Evolutionary conservation across 1,140 invertebrate species (phyloP).

Genomic region (Palaemon carinicauda): DNA sequence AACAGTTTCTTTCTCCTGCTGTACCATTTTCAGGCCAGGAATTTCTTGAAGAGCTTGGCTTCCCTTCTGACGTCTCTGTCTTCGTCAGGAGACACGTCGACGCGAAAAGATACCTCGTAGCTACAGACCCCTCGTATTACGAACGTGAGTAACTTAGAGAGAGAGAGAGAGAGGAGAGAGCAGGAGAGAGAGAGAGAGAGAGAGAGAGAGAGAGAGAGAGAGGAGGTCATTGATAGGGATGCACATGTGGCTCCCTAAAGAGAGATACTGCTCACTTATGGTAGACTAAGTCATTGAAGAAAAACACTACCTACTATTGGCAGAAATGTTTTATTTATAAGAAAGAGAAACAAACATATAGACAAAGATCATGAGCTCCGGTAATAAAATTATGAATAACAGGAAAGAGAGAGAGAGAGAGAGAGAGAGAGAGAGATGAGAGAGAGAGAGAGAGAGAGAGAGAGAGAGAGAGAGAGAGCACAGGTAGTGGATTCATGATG

Average conservation of each 20-base stretch:
- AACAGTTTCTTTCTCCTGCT: no score
- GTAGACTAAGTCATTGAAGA: no score
- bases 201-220: neutral
- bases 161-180: neutral
- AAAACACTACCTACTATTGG: no score
- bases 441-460: no score
- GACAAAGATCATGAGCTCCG: no score
- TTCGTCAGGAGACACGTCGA: slow-evolving; percentile 41
- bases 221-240: no score
- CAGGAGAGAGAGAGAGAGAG: slow-evolving; percentile 5
- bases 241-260: no score
- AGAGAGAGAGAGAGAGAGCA: neutral
- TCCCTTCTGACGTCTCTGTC: slow-evolving; percentile 10
- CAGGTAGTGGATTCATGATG: neutral
- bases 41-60: slow-evolving; percentile 25
- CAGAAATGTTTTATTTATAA: no score
- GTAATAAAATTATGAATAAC: no score
- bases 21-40: neutral
- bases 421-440: no score
- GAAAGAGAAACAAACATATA: no score
- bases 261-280: neutral
- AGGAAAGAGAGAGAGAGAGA: neutral
- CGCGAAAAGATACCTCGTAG: slow-evolving; percentile 29
- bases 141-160: neutral
- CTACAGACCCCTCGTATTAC: slow-evolving; percentile 17